A percentile compares a stretch with the other conserved stretches of the same genome.
phyloP scores from a whole-genome alignment of 2,888 invertebrate genomes.

The Ophonus ardosiacus region DNA sequence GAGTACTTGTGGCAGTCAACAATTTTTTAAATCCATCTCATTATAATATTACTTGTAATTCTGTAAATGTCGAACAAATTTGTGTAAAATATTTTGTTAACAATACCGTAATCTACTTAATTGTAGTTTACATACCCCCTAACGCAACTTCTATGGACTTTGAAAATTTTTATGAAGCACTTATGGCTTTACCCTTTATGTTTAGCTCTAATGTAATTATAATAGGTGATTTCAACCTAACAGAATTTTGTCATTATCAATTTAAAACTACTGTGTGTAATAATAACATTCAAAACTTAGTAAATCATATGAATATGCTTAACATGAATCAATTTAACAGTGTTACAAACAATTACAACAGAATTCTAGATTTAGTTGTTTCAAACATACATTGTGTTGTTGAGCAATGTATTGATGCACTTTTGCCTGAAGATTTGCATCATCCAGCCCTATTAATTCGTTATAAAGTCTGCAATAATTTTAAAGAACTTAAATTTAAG shows the following conservation, averaged over 20 bases:
- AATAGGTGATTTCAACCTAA: not conserved
- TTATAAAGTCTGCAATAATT: not conserved
- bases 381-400: not conserved
- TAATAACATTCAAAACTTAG: not conserved
- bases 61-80: not conserved
- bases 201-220: not conserved
- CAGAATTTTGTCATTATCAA: not conserved
- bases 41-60: not conserved
- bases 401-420: not conserved
- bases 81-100: not conserved
- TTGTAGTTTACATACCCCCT: slow-evolving; percentile 5
- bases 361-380: not conserved
- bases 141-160: not conserved
- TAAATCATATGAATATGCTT: not conserved
- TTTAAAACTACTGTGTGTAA: not conserved
- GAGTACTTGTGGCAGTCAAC: slow-evolving; percentile 15
- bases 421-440: not conserved
- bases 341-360: not conserved
- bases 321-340: not conserved
- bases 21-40: not conserved
- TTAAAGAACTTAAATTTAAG: not conserved
- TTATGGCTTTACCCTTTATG: not conserved
- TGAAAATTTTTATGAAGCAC: not conserved
- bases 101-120: not conserved
- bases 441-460: not conserved